Conservation (phyloP, 2,113 vertebrate species). For the Ondatra zibethicus region DNA sequence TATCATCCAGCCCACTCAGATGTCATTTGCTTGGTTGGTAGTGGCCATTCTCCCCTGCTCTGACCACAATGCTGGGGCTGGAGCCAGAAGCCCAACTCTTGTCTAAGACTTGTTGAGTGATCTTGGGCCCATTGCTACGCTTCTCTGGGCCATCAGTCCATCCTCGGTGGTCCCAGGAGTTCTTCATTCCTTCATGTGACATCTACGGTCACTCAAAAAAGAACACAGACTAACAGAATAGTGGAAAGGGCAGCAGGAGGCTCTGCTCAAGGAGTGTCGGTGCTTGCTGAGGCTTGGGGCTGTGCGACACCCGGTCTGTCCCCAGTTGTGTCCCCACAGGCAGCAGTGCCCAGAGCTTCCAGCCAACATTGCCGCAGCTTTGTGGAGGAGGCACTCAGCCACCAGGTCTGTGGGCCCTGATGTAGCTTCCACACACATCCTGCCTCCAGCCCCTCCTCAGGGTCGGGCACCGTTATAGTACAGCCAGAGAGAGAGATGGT, state of each 20-base stretch:
- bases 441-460: slow-evolving; percentile 86
- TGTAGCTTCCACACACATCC: slow-evolving; percentile 89
- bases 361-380: slow-evolving; percentile 91
- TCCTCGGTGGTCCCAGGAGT: background rate
- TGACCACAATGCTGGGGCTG: background rate
- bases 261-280: background rate
- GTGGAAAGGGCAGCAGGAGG: no score
- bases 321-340: slow-evolving; percentile 83
- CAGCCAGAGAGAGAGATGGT: slow-evolving; percentile 90
- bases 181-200: background rate
- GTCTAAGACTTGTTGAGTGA: background rate
- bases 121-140: background rate
- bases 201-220: background rate
- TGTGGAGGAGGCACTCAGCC: slow-evolving; percentile 89
- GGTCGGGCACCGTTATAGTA: slow-evolving; percentile 83
- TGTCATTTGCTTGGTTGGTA: background rate
- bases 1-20: background rate
- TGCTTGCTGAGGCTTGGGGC: slow-evolving; percentile 63
- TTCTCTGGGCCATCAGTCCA: background rate
- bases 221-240: background rate
- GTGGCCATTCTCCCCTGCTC: background rate
- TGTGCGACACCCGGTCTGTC: slow-evolving; percentile 83
- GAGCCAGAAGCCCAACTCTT: background rate
- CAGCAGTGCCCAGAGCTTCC: slow-evolving; percentile 88
- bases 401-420: slow-evolving; percentile 89